Percentiles rank a stretch among this genome's conserved stretches.
phyloP scores from a whole-genome alignment of 64 coral and sea anemone species.

The Acropora tenuis region DNA sequence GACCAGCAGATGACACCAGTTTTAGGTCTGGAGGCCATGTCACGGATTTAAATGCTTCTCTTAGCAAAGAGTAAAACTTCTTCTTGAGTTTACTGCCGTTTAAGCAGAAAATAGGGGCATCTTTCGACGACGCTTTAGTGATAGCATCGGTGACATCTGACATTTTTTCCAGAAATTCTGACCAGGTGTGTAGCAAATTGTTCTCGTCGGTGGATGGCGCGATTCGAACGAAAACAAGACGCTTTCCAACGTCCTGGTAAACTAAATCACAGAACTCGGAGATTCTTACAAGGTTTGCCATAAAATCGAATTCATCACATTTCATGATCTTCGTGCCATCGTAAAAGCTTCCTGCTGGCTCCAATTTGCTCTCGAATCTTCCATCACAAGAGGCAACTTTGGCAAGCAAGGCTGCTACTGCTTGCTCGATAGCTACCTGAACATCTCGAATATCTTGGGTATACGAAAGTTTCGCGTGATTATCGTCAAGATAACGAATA shows the following conservation, averaged over 20 bases:
- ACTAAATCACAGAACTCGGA: slow-evolving; percentile 4
- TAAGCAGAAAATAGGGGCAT: not conserved
- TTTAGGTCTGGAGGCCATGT: slow-evolving; percentile 19
- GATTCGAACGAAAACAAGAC: not conserved
- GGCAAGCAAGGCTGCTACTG: not conserved
- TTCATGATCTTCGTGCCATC: slow-evolving; percentile 25
- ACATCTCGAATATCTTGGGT: not conserved
- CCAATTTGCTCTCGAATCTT: slow-evolving; percentile 2
- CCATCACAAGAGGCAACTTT: not conserved
- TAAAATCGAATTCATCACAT: slow-evolving; percentile 19
- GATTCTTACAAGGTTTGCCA: slow-evolving; percentile 1
- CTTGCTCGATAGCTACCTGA: slow-evolving; percentile 8
- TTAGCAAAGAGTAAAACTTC: slow-evolving; percentile 25
- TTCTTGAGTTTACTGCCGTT: slow-evolving; percentile 6
- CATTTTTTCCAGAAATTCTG: not conserved
- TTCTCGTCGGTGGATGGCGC: not conserved
- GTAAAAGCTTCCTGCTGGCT: slow-evolving; percentile 17
- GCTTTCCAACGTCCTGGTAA: not conserved
- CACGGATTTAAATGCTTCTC: slow-evolving; percentile 43
- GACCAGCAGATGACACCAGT: not conserved
- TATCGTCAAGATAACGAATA: slow-evolving; percentile 11
- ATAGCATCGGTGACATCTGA: not conserved
- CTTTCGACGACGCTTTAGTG: not conserved
- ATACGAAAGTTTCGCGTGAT: slow-evolving; percentile 5
- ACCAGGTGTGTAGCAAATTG: not conserved